Evolutionary conservation across 2,113 vertebrate genomes (phyloP).

Genomic region (Larimichthys crocea): DNA sequence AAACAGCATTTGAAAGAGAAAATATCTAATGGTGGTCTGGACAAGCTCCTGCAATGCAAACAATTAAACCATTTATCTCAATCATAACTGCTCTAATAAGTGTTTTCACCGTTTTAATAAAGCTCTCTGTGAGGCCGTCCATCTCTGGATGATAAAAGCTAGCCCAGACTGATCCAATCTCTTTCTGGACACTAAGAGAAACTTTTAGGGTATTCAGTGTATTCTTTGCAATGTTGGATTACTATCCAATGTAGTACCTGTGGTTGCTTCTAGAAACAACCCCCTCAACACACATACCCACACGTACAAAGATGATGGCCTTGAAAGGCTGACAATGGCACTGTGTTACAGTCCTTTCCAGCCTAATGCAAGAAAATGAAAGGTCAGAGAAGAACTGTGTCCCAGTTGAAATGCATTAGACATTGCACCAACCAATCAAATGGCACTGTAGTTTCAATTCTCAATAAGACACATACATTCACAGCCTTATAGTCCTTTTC

Average conservation of each 20-base stretch:
- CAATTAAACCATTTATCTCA: constrained; percentile 16
- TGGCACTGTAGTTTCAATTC: too few species aligned
- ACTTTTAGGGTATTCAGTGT: not conserved
- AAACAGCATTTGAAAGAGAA: constrained; percentile 26
- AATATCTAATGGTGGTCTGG: constrained; percentile 11
- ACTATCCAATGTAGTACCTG: not conserved
- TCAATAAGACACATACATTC: too few species aligned
- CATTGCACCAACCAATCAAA: too few species aligned
- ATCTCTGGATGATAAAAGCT: not conserved
- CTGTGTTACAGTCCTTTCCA: too few species aligned
- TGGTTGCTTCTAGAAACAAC: not conserved
- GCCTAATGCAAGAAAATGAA: too few species aligned
- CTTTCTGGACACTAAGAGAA: not conserved
- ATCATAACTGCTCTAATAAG: not conserved
- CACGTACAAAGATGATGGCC: not conserved
- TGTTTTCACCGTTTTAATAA: constrained; percentile 13
- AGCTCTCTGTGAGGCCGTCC: not conserved
- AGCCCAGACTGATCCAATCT: not conserved
- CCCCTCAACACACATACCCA: not conserved
- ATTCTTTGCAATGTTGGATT: not conserved
- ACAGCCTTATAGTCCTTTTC: too few species aligned
- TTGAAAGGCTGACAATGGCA: too few species aligned
- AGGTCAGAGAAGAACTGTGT: too few species aligned
- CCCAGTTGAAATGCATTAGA: too few species aligned
- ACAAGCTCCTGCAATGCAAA: constrained; percentile 25